phyloP scores from a whole-genome alignment of 2,888 invertebrate species.

The Byasa hedistus region DNA sequence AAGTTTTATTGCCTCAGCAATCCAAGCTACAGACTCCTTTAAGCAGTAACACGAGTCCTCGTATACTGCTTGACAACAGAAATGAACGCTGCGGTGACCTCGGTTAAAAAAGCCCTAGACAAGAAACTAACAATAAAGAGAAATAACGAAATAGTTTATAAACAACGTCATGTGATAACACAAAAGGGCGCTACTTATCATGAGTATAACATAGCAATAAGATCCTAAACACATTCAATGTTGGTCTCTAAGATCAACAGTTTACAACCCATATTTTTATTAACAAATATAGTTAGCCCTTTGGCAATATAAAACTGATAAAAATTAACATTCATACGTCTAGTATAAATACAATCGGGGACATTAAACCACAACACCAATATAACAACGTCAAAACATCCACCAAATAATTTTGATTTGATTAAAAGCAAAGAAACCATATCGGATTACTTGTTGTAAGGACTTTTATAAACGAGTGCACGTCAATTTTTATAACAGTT shows the following conservation, averaged over 20 bases:
- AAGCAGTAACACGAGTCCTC: background rate
- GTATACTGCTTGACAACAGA: background rate
- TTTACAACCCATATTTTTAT: background rate
- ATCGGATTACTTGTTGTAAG: background rate
- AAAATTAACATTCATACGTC: background rate
- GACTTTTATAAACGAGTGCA: background rate
- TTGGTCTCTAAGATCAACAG: background rate
- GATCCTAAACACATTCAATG: background rate
- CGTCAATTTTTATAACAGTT: no score
- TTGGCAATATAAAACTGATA: background rate
- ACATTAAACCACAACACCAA: background rate
- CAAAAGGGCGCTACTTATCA: slow-evolving; percentile 10
- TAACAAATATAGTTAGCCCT: background rate
- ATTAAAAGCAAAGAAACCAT: slow-evolving; percentile 1
- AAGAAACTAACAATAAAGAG: background rate
- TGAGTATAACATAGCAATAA: background rate
- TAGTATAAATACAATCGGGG: background rate
- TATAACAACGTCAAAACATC: slow-evolving; percentile 8
- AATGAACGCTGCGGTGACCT: no score
- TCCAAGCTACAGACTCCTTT: background rate
- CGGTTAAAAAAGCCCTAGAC: no score
- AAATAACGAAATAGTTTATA: background rate
- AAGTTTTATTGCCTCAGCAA: background rate
- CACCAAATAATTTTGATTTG: background rate
- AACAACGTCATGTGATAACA: slow-evolving; percentile 1